A percentile compares a stretch with the other conserved stretches of the same genome.
Evolutionary conservation across 2,113 vertebrate genomes (phyloP).

Genomic region (Grallaria varia): DNA sequence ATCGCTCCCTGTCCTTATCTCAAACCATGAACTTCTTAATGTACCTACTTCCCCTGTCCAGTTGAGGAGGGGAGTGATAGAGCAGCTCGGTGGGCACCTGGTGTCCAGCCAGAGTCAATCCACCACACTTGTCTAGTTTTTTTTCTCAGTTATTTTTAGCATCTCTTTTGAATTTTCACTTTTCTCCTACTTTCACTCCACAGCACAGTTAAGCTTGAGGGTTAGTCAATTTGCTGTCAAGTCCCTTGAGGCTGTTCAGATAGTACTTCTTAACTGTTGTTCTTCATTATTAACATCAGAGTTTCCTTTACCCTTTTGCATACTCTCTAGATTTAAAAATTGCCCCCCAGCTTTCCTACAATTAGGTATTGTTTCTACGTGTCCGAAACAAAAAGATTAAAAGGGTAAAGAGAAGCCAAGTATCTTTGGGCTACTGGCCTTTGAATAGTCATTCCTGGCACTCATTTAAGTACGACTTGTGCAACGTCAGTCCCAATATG

Average conservation of each 20-base stretch:
- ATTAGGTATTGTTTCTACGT: constrained; percentile 10
- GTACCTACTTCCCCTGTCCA: background rate
- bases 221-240: background rate
- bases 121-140: background rate
- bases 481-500: background rate
- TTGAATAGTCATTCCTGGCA: constrained; percentile 8
- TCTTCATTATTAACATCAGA: background rate
- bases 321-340: background rate
- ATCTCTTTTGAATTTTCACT: background rate
- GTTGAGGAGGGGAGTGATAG: background rate
- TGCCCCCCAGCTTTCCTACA: constrained; percentile 4
- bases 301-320: constrained; percentile 44
- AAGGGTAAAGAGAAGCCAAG: background rate
- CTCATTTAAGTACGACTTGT: background rate
- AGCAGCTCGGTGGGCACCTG: background rate
- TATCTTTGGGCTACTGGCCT: constrained; percentile 15
- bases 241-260: background rate
- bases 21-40: background rate
- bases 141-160: background rate
- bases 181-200: constrained; percentile 12
- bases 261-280: background rate
- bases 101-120: background rate
- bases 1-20: background rate
- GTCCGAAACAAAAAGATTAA: background rate
- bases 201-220: background rate